phyloP scores from a whole-genome alignment of 1,140 invertebrate genomes.

The Rhyzopertha dominica region DNA sequence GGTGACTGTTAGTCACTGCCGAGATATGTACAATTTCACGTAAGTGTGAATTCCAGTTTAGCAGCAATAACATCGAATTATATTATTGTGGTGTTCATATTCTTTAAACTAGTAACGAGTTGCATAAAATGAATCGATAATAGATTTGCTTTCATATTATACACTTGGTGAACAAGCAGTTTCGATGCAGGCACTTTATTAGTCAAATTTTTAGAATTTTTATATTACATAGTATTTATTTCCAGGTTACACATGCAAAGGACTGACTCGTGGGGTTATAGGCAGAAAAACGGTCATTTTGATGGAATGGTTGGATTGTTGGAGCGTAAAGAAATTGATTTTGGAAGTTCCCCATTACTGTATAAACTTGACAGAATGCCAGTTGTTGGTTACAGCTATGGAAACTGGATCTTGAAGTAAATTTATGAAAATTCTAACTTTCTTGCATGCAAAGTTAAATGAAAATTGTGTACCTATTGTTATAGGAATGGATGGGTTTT shows the following conservation, averaged over 20 bases:
- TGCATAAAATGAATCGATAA: too few relatives aligned
- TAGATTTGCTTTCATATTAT: too few relatives aligned
- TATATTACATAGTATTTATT: constrained; percentile 13
- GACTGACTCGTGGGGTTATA: constrained; percentile 58
- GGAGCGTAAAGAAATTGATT: constrained; percentile 52
- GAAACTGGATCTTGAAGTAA: constrained; percentile 54
- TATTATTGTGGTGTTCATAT: too few relatives aligned
- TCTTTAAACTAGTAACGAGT: too few relatives aligned
- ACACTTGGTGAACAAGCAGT: too few relatives aligned
- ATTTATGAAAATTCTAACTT: constrained; percentile 10
- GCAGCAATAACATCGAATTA: too few relatives aligned
- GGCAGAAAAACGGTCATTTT: constrained; percentile 52
- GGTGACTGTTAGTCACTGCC: constrained; percentile 50
- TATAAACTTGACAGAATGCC: constrained; percentile 52
- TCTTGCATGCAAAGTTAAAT: too few relatives aligned
- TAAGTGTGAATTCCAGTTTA: too few relatives aligned
- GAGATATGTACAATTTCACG: constrained; percentile 57
- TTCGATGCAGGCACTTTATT: too few relatives aligned
- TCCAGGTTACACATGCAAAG: constrained; percentile 50
- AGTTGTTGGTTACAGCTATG: constrained; percentile 53
- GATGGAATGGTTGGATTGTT: constrained; percentile 60
- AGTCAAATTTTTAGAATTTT: too few relatives aligned
- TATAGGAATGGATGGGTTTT: too few relatives aligned
- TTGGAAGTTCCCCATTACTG: constrained; percentile 54
- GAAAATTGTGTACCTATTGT: too few relatives aligned